Base-by-base conservation (phyloP, 2,113 vertebrate genomes). In the Odontesthes bonariensis region DNA sequence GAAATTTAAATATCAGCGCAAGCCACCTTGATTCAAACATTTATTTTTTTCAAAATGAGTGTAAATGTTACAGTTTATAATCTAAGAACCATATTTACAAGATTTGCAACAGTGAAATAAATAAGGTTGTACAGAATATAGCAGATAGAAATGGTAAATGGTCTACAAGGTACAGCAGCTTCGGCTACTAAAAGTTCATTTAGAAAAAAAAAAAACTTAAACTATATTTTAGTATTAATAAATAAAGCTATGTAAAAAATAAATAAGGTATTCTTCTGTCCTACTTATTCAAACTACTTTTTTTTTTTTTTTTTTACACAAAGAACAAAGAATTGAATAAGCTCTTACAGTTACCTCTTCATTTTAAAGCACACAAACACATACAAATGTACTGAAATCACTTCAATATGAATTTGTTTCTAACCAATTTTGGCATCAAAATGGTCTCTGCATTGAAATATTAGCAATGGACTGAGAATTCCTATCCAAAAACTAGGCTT, bases 171-270 rank as follows among this genome's bases (percentile, higher is more conserved):
- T 94, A 94, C 92, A 95, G 93, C 91, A 93, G 90, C 92, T 93
- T 94, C 91, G 89, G 92, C 91, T 93, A 92, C 85, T 86, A 92
- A 86, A 69, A 70, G 73, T 85, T 87, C 83, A 85, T 76, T 87
- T 87, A 84, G 72, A 83, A 81, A 20, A 77, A 85, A n/a, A 89
- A 76, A 73, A 62, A 62, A 62, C 65, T 85, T 76, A 89, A 92
- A 89, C 92, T 94, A 92, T 79, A 86, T 86, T 91, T 93, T 87
- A 92, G 90, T 94, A 93, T 90, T 94, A 94, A 95, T 95, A 95
- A 95, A 95, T 95, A 95, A 94, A 92, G 84, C 92, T 93, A 93
- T 91, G 91, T 93, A 94, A 95, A 95, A 95, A 95, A 95, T 95
- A 95, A 95, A 95, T 95, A 95, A 91, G 90, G 77, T 92, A 90